Base-by-base conservation (phyloP, 2,113 vertebrate species). In the Nannospalax galili region DNA sequence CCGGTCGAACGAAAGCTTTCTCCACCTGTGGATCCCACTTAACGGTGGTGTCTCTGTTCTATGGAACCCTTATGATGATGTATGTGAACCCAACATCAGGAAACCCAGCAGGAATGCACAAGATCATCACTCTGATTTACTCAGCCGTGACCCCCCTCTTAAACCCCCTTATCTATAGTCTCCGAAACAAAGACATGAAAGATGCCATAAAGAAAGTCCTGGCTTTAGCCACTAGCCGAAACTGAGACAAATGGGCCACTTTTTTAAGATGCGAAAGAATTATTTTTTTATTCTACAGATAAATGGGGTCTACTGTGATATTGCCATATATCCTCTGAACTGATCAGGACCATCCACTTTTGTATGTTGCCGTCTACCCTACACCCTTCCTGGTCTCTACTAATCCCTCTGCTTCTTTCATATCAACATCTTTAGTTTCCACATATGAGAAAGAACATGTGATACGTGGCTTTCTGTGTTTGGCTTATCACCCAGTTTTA, bases 131-230 rank as follows among this genome's bases (percentile, higher is more conserved):
- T 79, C 64, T 96, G 35, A 26, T 96, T 48, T 97, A 97, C 35
- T 88, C 93, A 28, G 94, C 79, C 32, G 67, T 92, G n/a, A 97
- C 94, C 42, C 97, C 94, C 2, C 56, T 97, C 60, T 72, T 97
- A 93, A 98, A 97, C 58, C 95, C 96, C 0, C 60, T 98, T 17
- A 97, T 97, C 82, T 97, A 98, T 0, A 96, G 96, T 72, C 96
- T 98, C n/a, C 70, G 90, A 82, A 97, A 97, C 72, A 96, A 96
- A 88, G 92, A 97, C 64, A 94, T 97, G 96, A 97, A 97, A 89
- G 52, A 95, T 64, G 93, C 97, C 60, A 35, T 97, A 37, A 89
- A 88, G 37, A 96, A 92, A 96, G 58, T 96, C 22, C 48, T 97
- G 32, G 48, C n/a, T 37, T 70, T 97, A 58, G 73, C 30, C 86